phyloP scores from a whole-genome alignment of 2,888 invertebrate genomes.

The Apodemia duryi region DNA sequence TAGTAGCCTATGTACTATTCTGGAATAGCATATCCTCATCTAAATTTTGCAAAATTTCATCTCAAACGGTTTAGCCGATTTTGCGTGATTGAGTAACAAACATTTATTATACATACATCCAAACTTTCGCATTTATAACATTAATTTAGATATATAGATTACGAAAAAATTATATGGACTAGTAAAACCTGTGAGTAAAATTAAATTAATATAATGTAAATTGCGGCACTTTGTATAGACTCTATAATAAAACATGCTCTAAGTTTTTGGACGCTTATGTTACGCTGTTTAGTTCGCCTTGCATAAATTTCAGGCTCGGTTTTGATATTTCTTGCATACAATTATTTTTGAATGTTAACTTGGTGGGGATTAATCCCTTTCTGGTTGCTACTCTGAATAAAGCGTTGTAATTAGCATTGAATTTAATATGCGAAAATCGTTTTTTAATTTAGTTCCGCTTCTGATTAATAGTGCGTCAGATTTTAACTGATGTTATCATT shows the following conservation, averaged over 20 bases:
- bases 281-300: slow-evolving; percentile 14
- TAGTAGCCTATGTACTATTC: too few relatives aligned
- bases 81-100: too few relatives aligned
- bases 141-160: too few relatives aligned
- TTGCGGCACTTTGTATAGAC: background rate
- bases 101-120: too few relatives aligned
- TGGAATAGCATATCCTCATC: too few relatives aligned
- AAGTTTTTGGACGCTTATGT: background rate
- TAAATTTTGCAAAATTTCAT: too few relatives aligned
- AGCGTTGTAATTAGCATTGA: background rate
- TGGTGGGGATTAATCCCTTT: background rate
- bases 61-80: too few relatives aligned
- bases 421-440: background rate
- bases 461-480: background rate
- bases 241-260: background rate
- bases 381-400: background rate
- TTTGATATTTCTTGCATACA: slow-evolving; percentile 15
- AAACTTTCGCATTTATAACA: too few relatives aligned
- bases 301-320: slow-evolving; percentile 7
- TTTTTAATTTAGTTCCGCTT: background rate
- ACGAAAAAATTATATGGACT: too few relatives aligned
- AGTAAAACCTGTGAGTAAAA: too few relatives aligned
- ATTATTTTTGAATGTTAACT: slow-evolving; percentile 10
- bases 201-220: too few relatives aligned
- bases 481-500: too few relatives aligned